Percentiles rank a stretch among this genome's conserved stretches.
Evolutionary conservation across 1,140 invertebrate genomes (phyloP).

Genomic region (Phenacoccus solenopsis): DNA sequence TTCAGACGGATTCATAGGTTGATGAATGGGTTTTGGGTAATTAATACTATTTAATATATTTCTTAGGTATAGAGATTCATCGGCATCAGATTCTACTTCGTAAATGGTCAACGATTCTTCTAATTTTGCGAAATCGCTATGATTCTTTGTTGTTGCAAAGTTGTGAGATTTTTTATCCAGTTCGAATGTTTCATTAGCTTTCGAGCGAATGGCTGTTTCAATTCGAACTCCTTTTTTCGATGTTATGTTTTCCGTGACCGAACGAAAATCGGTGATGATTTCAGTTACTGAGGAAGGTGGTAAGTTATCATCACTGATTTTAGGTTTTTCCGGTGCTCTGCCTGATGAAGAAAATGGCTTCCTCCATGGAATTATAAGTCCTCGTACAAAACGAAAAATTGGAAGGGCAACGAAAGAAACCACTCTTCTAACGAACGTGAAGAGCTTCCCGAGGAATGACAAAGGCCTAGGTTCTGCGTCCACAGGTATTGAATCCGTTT

Average conservation of each 20-base stretch:
- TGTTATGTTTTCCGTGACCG: neutral
- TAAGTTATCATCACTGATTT: neutral
- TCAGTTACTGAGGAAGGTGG: neutral
- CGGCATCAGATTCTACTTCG: neutral
- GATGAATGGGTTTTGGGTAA: neutral
- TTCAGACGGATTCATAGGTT: neutral
- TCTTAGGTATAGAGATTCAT: neutral
- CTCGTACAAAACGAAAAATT: neutral
- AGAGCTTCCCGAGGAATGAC: neutral
- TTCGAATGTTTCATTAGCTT: neutral
- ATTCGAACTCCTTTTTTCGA: neutral
- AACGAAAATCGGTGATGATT: neutral
- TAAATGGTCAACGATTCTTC: conserved; percentile 2
- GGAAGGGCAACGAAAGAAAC: neutral
- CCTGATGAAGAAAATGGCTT: neutral
- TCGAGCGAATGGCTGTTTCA: neutral
- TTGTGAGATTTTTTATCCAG: neutral
- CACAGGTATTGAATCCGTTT: neutral
- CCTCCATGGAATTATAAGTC: neutral
- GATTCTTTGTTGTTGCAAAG: neutral
- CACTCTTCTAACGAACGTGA: neutral
- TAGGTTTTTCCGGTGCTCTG: no score
- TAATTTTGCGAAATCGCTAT: neutral
- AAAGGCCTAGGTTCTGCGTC: neutral
- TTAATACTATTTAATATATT: neutral